A percentile compares a stretch with the other conserved stretches of the same genome.
phyloP scores from a whole-genome alignment of 2,888 invertebrate species.

The Drosophila longiperda region DNA sequence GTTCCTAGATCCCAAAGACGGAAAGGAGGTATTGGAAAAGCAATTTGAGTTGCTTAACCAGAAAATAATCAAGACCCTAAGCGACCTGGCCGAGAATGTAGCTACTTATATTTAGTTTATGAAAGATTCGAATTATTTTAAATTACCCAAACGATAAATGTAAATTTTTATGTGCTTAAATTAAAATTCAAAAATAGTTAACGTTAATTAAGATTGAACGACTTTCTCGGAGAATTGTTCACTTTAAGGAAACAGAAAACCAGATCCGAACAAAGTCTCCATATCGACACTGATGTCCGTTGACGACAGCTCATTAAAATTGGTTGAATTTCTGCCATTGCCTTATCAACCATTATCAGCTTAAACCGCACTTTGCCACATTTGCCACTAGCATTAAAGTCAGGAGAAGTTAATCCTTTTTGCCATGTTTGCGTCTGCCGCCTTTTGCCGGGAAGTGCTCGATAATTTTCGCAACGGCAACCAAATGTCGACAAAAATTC shows the following conservation, averaged over 20 bases:
- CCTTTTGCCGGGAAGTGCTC: slow-evolving; percentile 31
- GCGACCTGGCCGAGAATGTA: slow-evolving; percentile 45
- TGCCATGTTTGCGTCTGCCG: slow-evolving; percentile 17
- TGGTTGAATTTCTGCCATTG: background rate
- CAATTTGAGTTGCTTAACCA: slow-evolving; percentile 29
- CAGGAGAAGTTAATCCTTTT: slow-evolving; percentile 57
- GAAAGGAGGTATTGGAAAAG: slow-evolving; percentile 29
- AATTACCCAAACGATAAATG: background rate
- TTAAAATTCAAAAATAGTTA: background rate
- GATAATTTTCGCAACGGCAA: slow-evolving; percentile 48
- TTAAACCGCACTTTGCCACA: slow-evolving; percentile 32
- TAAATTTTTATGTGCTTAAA: background rate
- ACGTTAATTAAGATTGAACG: background rate
- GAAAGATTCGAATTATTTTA: background rate
- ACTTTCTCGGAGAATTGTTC: background rate
- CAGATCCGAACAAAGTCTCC: background rate
- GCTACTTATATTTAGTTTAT: background rate
- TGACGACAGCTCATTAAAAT: slow-evolving; percentile 30
- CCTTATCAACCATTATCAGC: slow-evolving; percentile 20
- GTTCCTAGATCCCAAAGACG: slow-evolving; percentile 87
- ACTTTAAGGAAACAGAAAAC: background rate
- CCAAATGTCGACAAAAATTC: slow-evolving; percentile 72
- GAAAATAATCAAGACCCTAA: slow-evolving; percentile 20
- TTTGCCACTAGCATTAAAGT: slow-evolving; percentile 29
- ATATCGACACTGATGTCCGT: slow-evolving; percentile 21